Base-by-base conservation (phyloP, 30 jellyfish, hydroid and myxozoan species). In the Turritopsis dohrnii region DNA sequence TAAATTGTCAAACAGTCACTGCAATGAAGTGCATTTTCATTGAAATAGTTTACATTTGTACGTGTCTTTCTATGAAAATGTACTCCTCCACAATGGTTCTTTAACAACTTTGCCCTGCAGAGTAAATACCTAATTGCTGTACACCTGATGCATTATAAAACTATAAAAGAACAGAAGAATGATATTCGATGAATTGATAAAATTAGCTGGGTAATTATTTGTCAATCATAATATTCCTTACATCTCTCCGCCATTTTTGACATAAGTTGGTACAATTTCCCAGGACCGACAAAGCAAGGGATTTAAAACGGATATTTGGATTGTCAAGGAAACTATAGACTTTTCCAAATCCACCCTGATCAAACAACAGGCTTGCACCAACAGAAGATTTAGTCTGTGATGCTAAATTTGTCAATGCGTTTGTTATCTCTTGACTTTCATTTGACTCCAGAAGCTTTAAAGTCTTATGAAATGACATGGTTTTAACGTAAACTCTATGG, bases 241-340 rank as follows among this genome's bases (percentile, higher is more conserved):
- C 87, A 53, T 53, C 53, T 52, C 53, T 65, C 8, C 87, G 52
- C 79, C 81, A 52, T 27, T 54, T 29, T 19, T 31, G 80, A 52
- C 65, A 26, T 22, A 30, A 52, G 65, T 80, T 80, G 65, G 82
- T 29, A 80, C 87, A 80, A 53, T 80, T 80, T 21, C 54, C 87
- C 83, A 80, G 65, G 17, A 80, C 65, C 1, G 87, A 80, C 65
- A 80, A 80, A 53, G 65, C 79, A 31, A 80, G 41, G 1, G 85
- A 19, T 26, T 77, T 77, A 24, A 21, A 77, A 18, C 25, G 41
- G 1, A 60, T 74, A 30, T 77, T 66, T 18, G 24, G 41, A 26
- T 0, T 77, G 20, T 22, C 23, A 29, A 77, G 85, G 28, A 77
- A 60, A 28, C 85, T 28, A 21, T 25, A n/a, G 7, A 77, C 28